Evolutionary conservation across 2,797 vertebrate species (phyloP).

Genomic region (Alosa sapidissima): DNA sequence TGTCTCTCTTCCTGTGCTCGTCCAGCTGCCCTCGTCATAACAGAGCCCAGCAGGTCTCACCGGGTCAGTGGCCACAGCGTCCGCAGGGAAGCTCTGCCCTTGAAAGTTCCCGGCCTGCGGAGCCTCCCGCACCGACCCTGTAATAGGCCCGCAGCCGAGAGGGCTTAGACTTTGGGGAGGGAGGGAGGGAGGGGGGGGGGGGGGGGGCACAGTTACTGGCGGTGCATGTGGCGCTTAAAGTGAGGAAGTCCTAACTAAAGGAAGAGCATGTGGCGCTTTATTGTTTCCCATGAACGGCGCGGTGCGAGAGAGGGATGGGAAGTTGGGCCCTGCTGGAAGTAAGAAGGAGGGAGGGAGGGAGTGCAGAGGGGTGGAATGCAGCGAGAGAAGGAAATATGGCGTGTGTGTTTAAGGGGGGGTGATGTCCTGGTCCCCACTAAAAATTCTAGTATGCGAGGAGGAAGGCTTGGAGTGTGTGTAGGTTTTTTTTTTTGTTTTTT

Average conservation of each 20-base stretch:
- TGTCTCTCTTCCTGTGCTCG: neutral
- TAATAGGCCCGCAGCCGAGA: neutral
- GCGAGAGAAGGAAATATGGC: conserved; percentile 22
- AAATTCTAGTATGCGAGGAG: neutral
- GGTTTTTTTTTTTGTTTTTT: neutral
- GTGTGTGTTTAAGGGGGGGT: neutral
- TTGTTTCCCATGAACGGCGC: conserved; percentile 44
- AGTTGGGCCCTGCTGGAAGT: neutral
- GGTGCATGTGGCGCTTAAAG: conserved; percentile 30
- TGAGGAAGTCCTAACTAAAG: conserved; percentile 43
- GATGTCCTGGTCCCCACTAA: neutral
- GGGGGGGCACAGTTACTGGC: neutral
- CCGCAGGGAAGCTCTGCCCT: conserved; percentile 13
- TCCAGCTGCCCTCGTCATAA: neutral
- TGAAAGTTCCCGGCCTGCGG: neutral
- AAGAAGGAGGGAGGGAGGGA: conserved; percentile 8
- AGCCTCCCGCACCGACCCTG: neutral
- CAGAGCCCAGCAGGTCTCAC: neutral
- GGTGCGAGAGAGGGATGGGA: conserved; percentile 31
- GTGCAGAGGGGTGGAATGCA: neutral
- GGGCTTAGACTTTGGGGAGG: neutral
- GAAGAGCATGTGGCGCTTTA: conserved; percentile 48
- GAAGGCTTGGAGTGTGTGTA: neutral
- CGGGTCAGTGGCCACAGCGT: neutral
- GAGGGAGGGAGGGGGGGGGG: neutral